Percentiles rank a stretch among this genome's conserved stretches.
phyloP scores from a whole-genome alignment of 2,797 vertebrate genomes.

The Pseudopleuronectes americanus region DNA sequence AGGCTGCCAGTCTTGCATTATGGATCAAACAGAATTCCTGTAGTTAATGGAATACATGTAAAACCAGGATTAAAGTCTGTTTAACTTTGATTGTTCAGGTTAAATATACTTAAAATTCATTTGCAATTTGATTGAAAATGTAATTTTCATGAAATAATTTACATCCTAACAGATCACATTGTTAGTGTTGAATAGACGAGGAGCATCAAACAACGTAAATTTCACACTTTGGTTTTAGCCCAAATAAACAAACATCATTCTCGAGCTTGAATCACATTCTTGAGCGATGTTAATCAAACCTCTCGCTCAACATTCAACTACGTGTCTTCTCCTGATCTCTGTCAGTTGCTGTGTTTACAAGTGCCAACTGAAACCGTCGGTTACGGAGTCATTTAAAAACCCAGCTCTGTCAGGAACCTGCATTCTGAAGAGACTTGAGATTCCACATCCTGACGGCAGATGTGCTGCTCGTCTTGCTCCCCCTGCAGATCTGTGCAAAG shows the following conservation, averaged over 20 bases:
- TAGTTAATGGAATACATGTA: neutral
- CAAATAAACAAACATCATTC: neutral
- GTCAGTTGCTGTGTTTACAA: too few relatives aligned
- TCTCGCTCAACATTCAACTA: neutral
- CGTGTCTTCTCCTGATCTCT: too few relatives aligned
- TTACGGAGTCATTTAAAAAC: too few relatives aligned
- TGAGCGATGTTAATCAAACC: neutral
- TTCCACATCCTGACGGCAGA: neutral
- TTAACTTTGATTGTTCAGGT: neutral
- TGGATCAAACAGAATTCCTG: neutral
- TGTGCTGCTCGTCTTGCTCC: neutral
- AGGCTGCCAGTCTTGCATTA: too few relatives aligned
- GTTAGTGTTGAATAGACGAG: neutral
- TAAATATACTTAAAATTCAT: neutral
- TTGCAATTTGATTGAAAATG: neutral
- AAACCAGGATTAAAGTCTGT: constrained; percentile 1
- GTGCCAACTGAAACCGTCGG: neutral
- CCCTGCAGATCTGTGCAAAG: neutral
- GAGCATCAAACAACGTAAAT: neutral
- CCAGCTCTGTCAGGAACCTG: too few relatives aligned
- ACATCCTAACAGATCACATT: neutral
- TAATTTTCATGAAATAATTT: neutral
- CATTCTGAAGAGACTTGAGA: too few relatives aligned
- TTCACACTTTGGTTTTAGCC: constrained; percentile 28
- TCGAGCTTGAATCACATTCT: neutral